Conservation (phyloP, 2,797 vertebrate species). For the Tokudaia tokunoshimensis region DNA sequence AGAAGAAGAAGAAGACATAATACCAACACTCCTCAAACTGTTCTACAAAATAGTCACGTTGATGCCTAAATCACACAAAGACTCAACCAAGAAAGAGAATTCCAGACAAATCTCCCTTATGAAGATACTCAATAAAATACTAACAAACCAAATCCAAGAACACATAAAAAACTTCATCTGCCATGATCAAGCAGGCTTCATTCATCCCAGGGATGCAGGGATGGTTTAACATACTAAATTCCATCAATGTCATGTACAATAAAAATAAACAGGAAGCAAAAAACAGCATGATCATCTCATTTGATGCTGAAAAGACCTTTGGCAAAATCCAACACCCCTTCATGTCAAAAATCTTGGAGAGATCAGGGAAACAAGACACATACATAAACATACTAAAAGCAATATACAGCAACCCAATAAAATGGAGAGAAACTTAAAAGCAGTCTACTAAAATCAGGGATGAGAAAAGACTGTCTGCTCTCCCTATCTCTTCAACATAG, state of each 20-base stretch:
- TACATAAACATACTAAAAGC: no score
- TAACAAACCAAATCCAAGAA: neutral
- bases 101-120: neutral
- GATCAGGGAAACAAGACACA: no score
- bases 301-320: neutral
- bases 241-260: neutral
- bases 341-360: no score
- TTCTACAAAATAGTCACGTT: neutral
- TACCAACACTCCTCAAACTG: neutral
- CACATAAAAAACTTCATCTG: neutral
- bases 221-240: neutral
- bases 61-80: neutral
- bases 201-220: neutral
- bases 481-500: no score
- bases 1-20: neutral
- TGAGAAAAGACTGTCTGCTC: no score
- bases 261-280: neutral
- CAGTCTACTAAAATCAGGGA: no score
- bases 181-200: neutral
- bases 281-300: neutral
- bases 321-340: neutral
- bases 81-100: neutral
- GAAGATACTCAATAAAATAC: neutral
- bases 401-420: no score
- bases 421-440: no score